Base-by-base conservation (phyloP, 2,888 invertebrate genomes). In the Hypsopygia costalis region DNA sequence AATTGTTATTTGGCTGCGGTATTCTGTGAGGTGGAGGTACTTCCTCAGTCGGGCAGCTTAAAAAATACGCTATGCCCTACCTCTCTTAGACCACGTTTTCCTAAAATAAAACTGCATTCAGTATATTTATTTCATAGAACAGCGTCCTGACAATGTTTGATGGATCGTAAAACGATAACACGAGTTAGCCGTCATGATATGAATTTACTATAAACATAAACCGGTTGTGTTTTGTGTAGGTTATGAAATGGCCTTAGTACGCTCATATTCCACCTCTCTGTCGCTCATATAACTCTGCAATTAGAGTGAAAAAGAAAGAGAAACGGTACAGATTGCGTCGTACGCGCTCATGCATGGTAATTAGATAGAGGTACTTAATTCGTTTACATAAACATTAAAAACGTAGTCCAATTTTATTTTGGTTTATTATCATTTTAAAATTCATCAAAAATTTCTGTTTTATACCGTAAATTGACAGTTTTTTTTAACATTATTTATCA, bases 151-250 rank as follows among this genome's bases (percentile, higher is more conserved):
- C 58, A 52, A 52, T 50, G 53, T 59, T 52, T 59, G 57, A 59
- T 60, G 51, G 52, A 55, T 57, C 41, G 46, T 43, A 50, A 49
- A 49, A 27, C 49, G 60, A 56, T 59, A 60, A 55, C 52, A 54
- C 44, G 40, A 43, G 42, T 38, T 34, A 47, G 43, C 37, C 42
- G 37, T 38, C 41, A 36, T 44, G 42, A 43, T 34, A 43, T 43
- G n/a, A n/a, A n/a, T n/a, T n/a, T 36, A 47, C 47, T 46, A 44
- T 55, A 52, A 58, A 53, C 52, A 55, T 45, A 46, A 53, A 52
- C 51, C 43, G 50, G 55, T 55, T 55, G 41, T 49, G 48, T 51
- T 45, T 41, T 43, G 46, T 40, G 46, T 40, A 35, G 38, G 43
- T 43, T 42, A 43, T 38, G 38, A 39, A 39, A 33, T 33, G 12